Evolutionary conservation across 1,140 invertebrate species (phyloP).

Genomic region (Diploscapter pachys): DNA sequence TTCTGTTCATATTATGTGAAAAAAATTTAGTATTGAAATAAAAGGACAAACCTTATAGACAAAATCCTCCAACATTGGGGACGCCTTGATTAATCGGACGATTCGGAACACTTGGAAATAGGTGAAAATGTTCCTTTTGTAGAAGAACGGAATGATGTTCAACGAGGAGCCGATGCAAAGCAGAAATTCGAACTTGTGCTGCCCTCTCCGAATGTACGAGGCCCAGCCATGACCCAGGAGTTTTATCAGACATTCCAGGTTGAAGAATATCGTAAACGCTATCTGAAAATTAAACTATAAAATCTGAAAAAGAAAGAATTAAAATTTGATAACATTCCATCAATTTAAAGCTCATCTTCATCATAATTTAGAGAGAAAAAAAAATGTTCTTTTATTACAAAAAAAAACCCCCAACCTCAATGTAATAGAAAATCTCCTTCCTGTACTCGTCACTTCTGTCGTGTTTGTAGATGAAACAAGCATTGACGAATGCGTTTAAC

Average conservation of each 20-base stretch:
- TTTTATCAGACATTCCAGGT: constrained; percentile 92
- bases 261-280: constrained; percentile 83
- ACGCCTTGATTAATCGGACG: constrained; percentile 93
- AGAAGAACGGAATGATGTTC: constrained; percentile 85
- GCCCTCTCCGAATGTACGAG: constrained; percentile 89
- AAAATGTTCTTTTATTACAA: constrained; percentile 2
- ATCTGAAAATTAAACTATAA: constrained; percentile 14
- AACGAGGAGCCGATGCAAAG: constrained; percentile 78
- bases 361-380: constrained; percentile 8
- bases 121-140: constrained; percentile 81
- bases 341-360: background rate
- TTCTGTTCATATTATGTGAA: background rate
- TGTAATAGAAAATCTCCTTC: constrained; percentile 83
- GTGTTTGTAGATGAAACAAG: constrained; percentile 92
- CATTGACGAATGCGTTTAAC: constrained; percentile 88
- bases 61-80: constrained; percentile 96
- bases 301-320: constrained; percentile 8
- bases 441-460: constrained; percentile 73
- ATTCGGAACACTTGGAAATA: constrained; percentile 84
- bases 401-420: constrained; percentile 69
- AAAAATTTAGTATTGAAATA: background rate
- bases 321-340: too few species aligned
- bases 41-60: constrained; percentile 77
- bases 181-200: constrained; percentile 95
- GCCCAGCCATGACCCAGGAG: constrained; percentile 92